Evolutionary conservation across 1,140 invertebrate genomes (phyloP).

Genomic region (Bombus affinis): DNA sequence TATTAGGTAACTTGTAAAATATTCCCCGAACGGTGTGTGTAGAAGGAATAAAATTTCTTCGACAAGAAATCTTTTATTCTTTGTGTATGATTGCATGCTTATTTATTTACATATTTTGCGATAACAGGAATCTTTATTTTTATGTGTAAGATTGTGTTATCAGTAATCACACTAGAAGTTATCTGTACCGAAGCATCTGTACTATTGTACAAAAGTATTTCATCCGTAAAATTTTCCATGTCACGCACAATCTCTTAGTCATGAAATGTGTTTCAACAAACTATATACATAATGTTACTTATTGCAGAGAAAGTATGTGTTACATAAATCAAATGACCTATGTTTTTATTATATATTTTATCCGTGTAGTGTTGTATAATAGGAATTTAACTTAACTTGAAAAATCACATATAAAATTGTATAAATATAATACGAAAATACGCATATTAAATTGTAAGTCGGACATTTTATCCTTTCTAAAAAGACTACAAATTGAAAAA

Average conservation of each 20-base stretch:
- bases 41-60: neutral
- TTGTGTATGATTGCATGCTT: no score
- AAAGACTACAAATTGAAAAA: no score
- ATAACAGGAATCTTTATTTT: no score
- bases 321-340: constrained; percentile 28
- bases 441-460: no score
- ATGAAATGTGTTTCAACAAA: constrained; percentile 48
- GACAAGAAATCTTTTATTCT: no score
- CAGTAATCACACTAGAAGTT: neutral
- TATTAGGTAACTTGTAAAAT: no score
- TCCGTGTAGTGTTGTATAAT: constrained; percentile 26
- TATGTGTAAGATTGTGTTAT: neutral
- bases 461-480: no score
- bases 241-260: constrained; percentile 8
- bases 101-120: no score
- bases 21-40: no score
- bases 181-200: neutral
- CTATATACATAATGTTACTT: constrained; percentile 41
- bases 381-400: no score
- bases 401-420: no score
- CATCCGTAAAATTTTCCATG: neutral
- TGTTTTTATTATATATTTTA: constrained; percentile 23
- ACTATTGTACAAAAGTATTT: neutral
- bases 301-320: constrained; percentile 21
- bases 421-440: no score